A percentile compares a stretch with the other conserved stretches of the same genome.
Conservation (phyloP, 1,140 invertebrate genomes). For the Goniozus legneri region DNA sequence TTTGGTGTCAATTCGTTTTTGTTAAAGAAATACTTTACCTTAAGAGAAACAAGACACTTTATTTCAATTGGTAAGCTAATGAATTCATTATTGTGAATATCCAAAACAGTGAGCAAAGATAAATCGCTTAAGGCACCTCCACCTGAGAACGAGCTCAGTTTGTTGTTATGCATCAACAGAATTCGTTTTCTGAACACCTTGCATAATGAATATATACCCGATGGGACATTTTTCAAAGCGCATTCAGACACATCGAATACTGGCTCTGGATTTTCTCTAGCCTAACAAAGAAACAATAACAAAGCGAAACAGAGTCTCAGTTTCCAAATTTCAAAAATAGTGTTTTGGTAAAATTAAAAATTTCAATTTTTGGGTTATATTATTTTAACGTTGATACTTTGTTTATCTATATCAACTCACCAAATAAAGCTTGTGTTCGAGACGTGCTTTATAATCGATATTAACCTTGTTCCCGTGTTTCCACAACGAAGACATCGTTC, state of each 20-base stretch:
- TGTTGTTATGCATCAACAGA: slow-evolving; percentile 66
- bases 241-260: slow-evolving; percentile 74
- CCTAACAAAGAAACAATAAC: slow-evolving; percentile 48
- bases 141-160: slow-evolving; percentile 63
- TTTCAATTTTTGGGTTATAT: no score
- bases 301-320: no score
- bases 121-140: slow-evolving; percentile 70
- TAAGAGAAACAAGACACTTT: slow-evolving; percentile 60
- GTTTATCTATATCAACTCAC: no score
- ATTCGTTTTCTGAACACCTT: slow-evolving; percentile 73
- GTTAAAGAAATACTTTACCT: slow-evolving; percentile 47
- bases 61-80: slow-evolving; percentile 61
- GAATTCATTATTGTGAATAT: slow-evolving; percentile 71
- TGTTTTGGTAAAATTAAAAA: no score
- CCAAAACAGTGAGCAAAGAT: slow-evolving; percentile 64
- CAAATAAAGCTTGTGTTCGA: slow-evolving; percentile 71
- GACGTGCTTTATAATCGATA: slow-evolving; percentile 60
- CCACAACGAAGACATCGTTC: slow-evolving; percentile 43
- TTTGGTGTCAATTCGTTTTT: no score
- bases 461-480: slow-evolving; percentile 47
- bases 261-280: slow-evolving; percentile 71
- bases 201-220: slow-evolving; percentile 72
- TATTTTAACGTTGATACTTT: no score
- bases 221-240: slow-evolving; percentile 64
- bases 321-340: no score